Evolutionary conservation across 2,888 invertebrate species (phyloP).

Genomic region (Leucozona laternaria): DNA sequence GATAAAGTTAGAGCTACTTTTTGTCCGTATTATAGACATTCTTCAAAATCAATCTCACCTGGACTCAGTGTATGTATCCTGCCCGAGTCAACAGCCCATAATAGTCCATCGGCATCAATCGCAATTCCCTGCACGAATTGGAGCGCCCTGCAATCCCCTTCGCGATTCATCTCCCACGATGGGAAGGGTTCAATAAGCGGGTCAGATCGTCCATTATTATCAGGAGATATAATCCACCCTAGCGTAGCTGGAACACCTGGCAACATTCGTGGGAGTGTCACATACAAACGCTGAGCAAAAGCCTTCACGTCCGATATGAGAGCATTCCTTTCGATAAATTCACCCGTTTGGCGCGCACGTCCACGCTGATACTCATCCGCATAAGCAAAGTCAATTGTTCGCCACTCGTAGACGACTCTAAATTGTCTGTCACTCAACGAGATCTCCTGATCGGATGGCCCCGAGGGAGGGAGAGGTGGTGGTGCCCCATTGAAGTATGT

Average conservation of each 20-base stretch:
- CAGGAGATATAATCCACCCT: conserved; percentile 84
- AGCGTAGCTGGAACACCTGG: conserved; percentile 89
- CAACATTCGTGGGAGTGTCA: conserved; percentile 89
- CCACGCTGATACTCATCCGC: conserved; percentile 85
- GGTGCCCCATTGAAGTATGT: conserved; percentile 73
- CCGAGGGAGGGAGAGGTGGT: conserved; percentile 65
- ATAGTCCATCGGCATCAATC: conserved; percentile 88
- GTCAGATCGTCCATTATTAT: conserved; percentile 84
- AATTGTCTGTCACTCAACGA: conserved; percentile 84
- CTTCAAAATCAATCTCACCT: conserved; percentile 63
- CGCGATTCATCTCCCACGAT: conserved; percentile 88
- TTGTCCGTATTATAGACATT: not conserved
- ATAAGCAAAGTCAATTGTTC: conserved; percentile 89
- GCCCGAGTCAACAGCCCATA: conserved; percentile 90
- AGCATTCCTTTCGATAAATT: conserved; percentile 88
- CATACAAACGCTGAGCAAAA: conserved; percentile 87
- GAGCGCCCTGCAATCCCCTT: conserved; percentile 88
- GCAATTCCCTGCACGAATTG: conserved; percentile 91
- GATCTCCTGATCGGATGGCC: conserved; percentile 72
- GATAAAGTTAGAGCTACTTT: not conserved
- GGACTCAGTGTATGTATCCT: conserved; percentile 86
- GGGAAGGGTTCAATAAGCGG: conserved; percentile 88
- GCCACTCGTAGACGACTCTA: conserved; percentile 90
- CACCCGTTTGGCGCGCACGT: conserved; percentile 85
- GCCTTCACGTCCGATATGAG: conserved; percentile 88